Base-by-base conservation (phyloP, 1,140 invertebrate genomes). In the Pseudobourletiella spinata region DNA sequence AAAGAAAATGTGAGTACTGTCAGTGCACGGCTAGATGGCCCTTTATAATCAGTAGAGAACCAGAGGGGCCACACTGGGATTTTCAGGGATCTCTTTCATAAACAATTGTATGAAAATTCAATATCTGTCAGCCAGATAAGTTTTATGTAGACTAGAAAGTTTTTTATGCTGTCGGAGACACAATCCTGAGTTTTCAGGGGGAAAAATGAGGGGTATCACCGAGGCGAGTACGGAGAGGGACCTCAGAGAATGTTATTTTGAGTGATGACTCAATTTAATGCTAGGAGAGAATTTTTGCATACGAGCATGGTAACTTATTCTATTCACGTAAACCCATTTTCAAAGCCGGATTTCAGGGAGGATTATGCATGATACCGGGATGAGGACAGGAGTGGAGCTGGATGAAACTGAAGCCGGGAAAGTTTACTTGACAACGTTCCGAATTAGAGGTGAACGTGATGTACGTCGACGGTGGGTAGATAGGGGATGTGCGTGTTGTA, bases 261-360 rank as follows among this genome's bases (percentile, higher is more conserved):
- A 26, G 25, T 51, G 20, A 26, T 51, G 48, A 51, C 48, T 51
- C 48, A 51, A 51, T 51, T 51, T 51, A 51, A 51, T 51, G 8
- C 18, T 6, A 46, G 18, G 6, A 46, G 18, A 46, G 22, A 46
- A 46, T 46, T 46, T 46, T 46, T 46, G 44, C 44, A 46, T 46
- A 46, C 22, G 44, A 46, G 8, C 6, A 46, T 26, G 30, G 42
- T 44, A 22, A 25, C 22, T 58, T 57, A 62, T 56, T 56, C 60
- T 48, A 22, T 39, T 39, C 60, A 62, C 60, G 60, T 62, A 56
- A 62, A 62, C 60, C 60, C 60, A 62, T 62, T 57, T 56, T 62
- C 39, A 62, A 48, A 62, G 60, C 60, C 39, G 60, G 54, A 56
- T 62, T 62, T 55, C 1, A 51, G 24, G 39, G 30, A 35, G 51